These are phyloP conservation scores for Axis porcinus DNA, from an alignment of 2,113 vertebrate species.

Conservation along the genomic window DNA sequence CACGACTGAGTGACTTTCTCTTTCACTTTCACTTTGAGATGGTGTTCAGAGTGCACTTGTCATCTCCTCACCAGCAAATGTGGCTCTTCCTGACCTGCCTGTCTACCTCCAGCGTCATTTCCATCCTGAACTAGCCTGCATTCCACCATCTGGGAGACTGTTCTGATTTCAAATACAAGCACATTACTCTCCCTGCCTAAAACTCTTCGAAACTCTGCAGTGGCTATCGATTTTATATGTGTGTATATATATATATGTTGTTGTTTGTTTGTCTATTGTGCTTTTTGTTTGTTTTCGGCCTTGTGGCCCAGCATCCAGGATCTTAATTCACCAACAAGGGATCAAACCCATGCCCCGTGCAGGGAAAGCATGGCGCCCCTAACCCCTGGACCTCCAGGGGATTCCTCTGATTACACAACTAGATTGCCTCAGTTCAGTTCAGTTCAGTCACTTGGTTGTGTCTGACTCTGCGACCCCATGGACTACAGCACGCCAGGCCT, in stretches of 20 bases:
- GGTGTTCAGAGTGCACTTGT: no score
- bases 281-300: background rate
- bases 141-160: background rate
- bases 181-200: background rate
- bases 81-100: background rate
- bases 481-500: rapidly evolving
- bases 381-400: background rate
- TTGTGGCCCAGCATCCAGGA: background rate
- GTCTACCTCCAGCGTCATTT: background rate
- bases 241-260: background rate
- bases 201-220: background rate
- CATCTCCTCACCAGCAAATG: background rate
- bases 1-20: no score
- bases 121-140: background rate
- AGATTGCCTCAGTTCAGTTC: background rate
- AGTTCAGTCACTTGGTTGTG: rapidly evolving
- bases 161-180: background rate
- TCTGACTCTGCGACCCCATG: rapidly evolving
- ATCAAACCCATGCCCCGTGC: rapidly evolving
- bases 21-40: no score
- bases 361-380: background rate
- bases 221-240: background rate
- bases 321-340: background rate
- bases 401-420: background rate
- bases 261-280: background rate